These are phyloP conservation scores for Heliocidaris tuberculata DNA, from an alignment of 35 echinoderm and acorn worm species.

Conservation along the genomic window DNA sequence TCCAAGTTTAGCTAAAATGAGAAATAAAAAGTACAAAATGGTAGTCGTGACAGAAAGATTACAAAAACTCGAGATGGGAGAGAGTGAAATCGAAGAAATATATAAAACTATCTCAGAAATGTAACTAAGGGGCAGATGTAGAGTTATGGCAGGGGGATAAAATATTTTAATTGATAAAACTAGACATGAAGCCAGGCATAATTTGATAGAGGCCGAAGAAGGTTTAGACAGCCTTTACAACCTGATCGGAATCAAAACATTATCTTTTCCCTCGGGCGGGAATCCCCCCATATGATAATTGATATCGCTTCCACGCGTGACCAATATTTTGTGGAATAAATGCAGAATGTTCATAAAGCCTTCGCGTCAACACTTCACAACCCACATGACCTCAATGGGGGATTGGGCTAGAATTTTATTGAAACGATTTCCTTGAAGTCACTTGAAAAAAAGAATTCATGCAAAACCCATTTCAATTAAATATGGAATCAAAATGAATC, in stretches of 20 bases:
- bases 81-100: neutral
- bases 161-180: constrained; percentile 40
- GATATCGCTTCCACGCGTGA: neutral
- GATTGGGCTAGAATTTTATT: too few species aligned
- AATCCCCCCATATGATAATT: neutral
- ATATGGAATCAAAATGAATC: too few species aligned
- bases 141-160: neutral
- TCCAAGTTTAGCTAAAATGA: neutral
- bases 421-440: too few species aligned
- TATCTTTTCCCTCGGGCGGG: neutral
- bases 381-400: neutral
- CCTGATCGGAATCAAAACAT: constrained; percentile 6
- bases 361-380: neutral
- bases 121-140: neutral
- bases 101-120: neutral
- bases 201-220: neutral
- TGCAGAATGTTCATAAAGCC: neutral
- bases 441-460: too few species aligned
- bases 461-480: too few species aligned
- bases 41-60: neutral
- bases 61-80: neutral
- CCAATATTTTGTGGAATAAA: neutral
- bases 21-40: neutral
- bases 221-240: constrained; percentile 25
- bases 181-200: neutral